Conservation (phyloP, 2,888 invertebrate species). For the Hedya salicella region DNA sequence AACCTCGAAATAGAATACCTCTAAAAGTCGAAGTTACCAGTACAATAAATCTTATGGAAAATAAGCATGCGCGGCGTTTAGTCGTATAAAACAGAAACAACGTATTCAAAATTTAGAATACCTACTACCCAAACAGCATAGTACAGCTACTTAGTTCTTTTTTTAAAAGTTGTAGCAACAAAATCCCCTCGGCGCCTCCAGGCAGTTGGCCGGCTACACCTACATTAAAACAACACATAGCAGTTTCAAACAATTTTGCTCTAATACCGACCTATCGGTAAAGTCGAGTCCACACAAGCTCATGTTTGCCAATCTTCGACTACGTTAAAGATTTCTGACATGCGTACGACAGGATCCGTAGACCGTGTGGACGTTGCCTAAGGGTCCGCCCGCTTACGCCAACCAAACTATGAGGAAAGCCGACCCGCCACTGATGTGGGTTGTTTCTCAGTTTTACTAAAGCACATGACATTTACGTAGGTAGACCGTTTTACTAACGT, state of each 20-base stretch:
- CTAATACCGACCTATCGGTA: slow-evolving; percentile 37
- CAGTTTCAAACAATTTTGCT: slow-evolving; percentile 40
- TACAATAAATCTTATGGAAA: too few species aligned
- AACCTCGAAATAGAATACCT: too few species aligned
- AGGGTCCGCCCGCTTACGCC: slow-evolving; percentile 36
- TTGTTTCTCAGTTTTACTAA: slow-evolving; percentile 44
- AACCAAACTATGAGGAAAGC: slow-evolving; percentile 43
- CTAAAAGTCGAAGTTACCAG: too few species aligned
- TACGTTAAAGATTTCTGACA: slow-evolving; percentile 35
- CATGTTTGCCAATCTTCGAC: slow-evolving; percentile 22
- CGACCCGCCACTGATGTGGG: slow-evolving; percentile 44
- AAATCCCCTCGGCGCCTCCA: slow-evolving; percentile 22
- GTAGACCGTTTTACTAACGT: slow-evolving; percentile 25
- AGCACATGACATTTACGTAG: slow-evolving; percentile 42
- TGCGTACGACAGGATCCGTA: slow-evolving; percentile 18
- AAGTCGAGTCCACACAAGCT: slow-evolving; percentile 28
- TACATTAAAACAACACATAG: slow-evolving; percentile 36
- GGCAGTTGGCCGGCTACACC: slow-evolving; percentile 26
- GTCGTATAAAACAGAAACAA: neutral
- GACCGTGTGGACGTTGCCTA: slow-evolving; percentile 32
- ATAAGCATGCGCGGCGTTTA: neutral
- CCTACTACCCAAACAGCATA: neutral
- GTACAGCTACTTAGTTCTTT: neutral
- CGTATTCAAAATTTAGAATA: neutral
- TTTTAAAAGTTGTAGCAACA: slow-evolving; percentile 17